Percentiles rank a stretch among this genome's conserved stretches.
Conservation (phyloP, 2,113 vertebrate species). For the Pampusana beccarii region DNA sequence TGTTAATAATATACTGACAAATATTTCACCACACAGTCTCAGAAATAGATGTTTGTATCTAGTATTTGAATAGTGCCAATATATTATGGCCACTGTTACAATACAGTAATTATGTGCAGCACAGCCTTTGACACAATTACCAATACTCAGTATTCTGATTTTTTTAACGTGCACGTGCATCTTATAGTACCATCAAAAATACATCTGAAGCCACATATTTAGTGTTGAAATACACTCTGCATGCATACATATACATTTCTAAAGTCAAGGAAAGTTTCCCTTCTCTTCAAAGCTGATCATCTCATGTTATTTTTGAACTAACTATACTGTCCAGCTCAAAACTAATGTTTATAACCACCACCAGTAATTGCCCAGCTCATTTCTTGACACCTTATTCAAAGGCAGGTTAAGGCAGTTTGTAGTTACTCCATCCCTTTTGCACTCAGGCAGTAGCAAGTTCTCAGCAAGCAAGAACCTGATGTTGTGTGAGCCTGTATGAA, state of each 20-base stretch:
- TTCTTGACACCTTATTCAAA: not conserved
- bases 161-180: not conserved
- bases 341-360: not conserved
- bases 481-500: not conserved
- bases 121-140: not conserved
- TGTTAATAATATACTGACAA: not conserved
- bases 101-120: not conserved
- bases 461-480: not conserved
- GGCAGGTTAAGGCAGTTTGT: not conserved
- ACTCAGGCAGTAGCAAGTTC: not conserved
- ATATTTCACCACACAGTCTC: not conserved
- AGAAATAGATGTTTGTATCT: not conserved
- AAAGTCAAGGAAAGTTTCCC: not conserved
- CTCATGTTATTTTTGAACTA: not conserved
- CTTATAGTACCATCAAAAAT: not conserved
- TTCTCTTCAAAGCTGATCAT: not conserved
- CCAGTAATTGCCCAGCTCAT: not conserved
- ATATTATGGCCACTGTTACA: not conserved
- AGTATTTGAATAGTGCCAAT: not conserved
- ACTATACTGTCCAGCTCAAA: not conserved
- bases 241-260: not conserved
- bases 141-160: not conserved
- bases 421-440: not conserved
- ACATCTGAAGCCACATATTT: not conserved
- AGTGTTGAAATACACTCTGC: not conserved